Evolutionary conservation across 2,888 invertebrate species (phyloP), one percentile per base, ranked within the genome.

Genomic region (Xestia ashworthii): DNA sequence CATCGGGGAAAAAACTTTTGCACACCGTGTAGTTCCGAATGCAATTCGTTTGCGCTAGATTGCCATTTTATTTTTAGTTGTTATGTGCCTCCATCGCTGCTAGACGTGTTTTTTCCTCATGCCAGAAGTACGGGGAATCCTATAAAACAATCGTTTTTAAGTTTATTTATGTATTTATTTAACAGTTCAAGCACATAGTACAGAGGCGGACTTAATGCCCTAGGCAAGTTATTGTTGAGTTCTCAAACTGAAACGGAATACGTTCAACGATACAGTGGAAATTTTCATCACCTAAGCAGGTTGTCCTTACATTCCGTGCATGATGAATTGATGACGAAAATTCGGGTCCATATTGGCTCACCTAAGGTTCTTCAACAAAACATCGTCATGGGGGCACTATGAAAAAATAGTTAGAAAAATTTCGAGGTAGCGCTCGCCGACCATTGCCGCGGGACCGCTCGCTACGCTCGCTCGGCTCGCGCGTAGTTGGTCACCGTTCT

Each of bases 41-140:
- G 68, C 76, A 75, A 81, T 80, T 71, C 72, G 64, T 69, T 81
- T 69, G 46, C 53, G 32, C 8, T 62, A 62, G 62, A 55, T 64
- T 50, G 64, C 25, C 65, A 3, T 53, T 79, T 46, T 44, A 60
- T 64, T 58, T 68, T 64, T 48, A 58, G 16, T 38, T 58, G 44
- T 44, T 14, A 44, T 58, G 8, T 44, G 48, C 41, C 32, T 58
- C 48, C 12, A 19, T 46, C 11, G 32, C 53, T 75, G 19, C 19
- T 50, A 38, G 5, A 25, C 16, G n/a, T 5, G 12, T 22, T 46
- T 66, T 44, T 64, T 25, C 14, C 22, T 25, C 1, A 2, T 67
- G 32, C 0, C 38, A 69, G 53, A 22, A 68, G n/a, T 44, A 50
- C 2, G 25, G 3, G 3, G 4, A 48, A 6, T 25, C 11, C 16